phyloP scores from a whole-genome alignment of 2,888 invertebrate species.

The Stratiomys singularior region DNA sequence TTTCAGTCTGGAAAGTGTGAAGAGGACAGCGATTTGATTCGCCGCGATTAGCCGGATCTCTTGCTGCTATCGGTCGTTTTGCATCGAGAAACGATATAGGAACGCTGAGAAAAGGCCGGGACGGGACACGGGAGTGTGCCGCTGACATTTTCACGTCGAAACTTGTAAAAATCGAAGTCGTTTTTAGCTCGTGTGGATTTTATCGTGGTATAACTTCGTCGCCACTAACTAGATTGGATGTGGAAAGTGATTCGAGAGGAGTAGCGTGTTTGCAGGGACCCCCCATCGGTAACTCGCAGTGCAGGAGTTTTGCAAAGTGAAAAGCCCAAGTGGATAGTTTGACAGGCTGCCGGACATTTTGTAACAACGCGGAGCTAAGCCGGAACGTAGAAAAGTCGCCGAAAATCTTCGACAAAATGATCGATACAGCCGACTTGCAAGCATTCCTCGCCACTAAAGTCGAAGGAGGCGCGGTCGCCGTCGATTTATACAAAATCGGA shows the following conservation, averaged over 20 bases:
- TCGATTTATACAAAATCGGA: constrained; percentile 57
- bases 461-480: constrained; percentile 56
- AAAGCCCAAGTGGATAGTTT: background rate
- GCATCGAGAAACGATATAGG: background rate
- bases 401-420: constrained; percentile 52
- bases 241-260: background rate
- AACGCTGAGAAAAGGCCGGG: background rate
- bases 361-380: background rate
- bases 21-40: background rate
- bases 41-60: background rate
- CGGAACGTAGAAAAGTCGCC: constrained; percentile 26
- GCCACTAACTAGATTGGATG: background rate
- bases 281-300: background rate
- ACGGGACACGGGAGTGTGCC: constrained; percentile 40
- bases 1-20: background rate
- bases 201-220: background rate
- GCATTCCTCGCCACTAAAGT: constrained; percentile 55
- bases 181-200: background rate
- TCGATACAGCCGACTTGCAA: constrained; percentile 56
- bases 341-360: constrained; percentile 23
- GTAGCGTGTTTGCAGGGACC: background rate
- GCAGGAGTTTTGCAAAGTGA: background rate
- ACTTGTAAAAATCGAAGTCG: constrained; percentile 30
- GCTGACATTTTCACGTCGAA: constrained; percentile 44
- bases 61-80: too few species aligned